Percentiles rank a stretch among this genome's conserved stretches.
Evolutionary conservation across 1,140 invertebrate genomes (phyloP).

Genomic region (Riptortus pedestris): DNA sequence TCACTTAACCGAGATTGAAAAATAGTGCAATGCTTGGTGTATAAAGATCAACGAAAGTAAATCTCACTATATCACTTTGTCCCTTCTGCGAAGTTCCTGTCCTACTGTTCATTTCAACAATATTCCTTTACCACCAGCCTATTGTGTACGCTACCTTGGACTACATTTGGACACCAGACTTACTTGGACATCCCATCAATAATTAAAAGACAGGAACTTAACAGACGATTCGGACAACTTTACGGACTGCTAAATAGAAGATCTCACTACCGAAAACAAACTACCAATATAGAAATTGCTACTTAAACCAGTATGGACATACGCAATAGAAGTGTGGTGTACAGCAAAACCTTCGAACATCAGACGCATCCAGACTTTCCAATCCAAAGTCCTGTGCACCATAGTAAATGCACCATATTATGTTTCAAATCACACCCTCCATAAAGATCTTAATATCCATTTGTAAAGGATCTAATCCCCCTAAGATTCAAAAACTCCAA

Average conservation of each 20-base stretch:
- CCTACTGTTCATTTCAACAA: not conserved
- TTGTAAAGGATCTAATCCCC: too few species aligned
- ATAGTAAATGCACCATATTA: not conserved
- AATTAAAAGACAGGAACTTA: slow-evolving; percentile 1
- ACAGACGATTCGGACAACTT: slow-evolving; percentile 2
- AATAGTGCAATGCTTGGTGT: too few species aligned
- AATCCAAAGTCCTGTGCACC: not conserved
- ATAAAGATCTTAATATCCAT: too few species aligned
- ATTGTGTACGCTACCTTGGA: not conserved
- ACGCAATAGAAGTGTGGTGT: not conserved
- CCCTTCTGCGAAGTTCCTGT: not conserved
- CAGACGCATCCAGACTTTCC: not conserved
- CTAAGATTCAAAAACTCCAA: too few species aligned
- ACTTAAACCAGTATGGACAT: not conserved
- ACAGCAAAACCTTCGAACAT: not conserved
- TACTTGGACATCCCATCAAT: not conserved
- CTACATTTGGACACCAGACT: not conserved
- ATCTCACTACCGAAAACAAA: too few species aligned
- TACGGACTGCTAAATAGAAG: not conserved
- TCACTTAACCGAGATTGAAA: too few species aligned
- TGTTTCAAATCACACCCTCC: not conserved
- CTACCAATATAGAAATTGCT: not conserved
- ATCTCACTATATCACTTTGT: not conserved
- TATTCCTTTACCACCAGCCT: not conserved
- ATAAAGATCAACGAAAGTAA: not conserved